phyloP scores from a whole-genome alignment of 2,888 invertebrate species.

The Sphaerophoria taeniata region DNA sequence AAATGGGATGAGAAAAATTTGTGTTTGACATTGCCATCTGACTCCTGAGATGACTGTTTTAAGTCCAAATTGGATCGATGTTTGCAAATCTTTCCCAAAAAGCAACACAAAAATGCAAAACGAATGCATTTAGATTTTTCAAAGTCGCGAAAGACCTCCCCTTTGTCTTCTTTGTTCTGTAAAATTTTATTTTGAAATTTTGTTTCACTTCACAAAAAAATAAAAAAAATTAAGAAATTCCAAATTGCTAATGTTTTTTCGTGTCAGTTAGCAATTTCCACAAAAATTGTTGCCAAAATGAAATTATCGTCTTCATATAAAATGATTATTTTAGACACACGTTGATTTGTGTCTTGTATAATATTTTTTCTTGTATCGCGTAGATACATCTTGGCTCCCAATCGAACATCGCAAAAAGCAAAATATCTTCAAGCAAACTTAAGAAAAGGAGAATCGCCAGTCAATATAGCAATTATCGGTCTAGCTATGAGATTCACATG shows the following conservation, averaged over 20 bases:
- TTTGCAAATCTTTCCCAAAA: background rate
- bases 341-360: background rate
- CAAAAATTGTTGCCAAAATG: conserved; percentile 19
- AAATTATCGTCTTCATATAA: conserved; percentile 2
- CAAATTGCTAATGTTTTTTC: conserved; percentile 24
- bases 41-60: background rate
- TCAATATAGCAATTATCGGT: conserved; percentile 12
- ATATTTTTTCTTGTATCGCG: conserved; percentile 8
- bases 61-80: background rate
- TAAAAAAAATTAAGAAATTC: conserved; percentile 16
- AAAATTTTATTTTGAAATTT: background rate
- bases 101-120: background rate
- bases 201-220: background rate
- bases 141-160: background rate
- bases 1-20: background rate
- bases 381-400: conserved; percentile 12
- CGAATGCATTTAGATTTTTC: background rate
- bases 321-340: background rate
- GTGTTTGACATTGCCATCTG: background rate
- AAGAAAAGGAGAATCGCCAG: background rate
- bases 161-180: background rate
- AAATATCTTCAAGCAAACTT: background rate
- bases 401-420: conserved; percentile 18
- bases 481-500: conserved; percentile 12
- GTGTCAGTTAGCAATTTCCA: conserved; percentile 14